Conservation (phyloP, 2,888 invertebrate genomes). For the Thecophora atra region DNA sequence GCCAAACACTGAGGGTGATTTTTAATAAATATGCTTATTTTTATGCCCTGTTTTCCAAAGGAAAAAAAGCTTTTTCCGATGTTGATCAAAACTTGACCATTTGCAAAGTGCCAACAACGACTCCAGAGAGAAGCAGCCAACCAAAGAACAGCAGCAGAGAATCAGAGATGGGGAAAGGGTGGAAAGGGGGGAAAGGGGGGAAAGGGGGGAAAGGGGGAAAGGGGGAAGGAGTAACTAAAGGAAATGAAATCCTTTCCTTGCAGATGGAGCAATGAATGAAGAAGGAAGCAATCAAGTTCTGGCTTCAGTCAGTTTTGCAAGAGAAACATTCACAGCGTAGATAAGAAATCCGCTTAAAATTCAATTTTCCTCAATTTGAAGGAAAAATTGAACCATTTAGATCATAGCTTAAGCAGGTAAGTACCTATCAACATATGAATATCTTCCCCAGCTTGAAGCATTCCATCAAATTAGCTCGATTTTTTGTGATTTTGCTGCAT, state of each 20-base stretch:
- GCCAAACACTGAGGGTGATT: slow-evolving; percentile 2
- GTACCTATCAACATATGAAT: too few relatives aligned
- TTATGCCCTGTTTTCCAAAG: neutral
- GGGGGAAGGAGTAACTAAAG: neutral
- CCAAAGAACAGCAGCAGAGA: neutral
- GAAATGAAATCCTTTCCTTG: neutral
- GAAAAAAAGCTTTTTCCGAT: neutral
- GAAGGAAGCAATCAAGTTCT: too few relatives aligned
- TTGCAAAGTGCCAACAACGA: neutral
- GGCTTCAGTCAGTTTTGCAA: too few relatives aligned
- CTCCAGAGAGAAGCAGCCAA: slow-evolving; percentile 3
- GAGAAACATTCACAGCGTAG: too few relatives aligned
- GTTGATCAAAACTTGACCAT: neutral
- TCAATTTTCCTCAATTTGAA: too few relatives aligned
- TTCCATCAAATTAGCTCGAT: too few relatives aligned
- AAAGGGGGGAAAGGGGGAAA: neutral
- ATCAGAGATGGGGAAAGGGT: neutral
- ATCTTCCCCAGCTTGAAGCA: too few relatives aligned
- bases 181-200: neutral
- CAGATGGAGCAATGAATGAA: too few relatives aligned
- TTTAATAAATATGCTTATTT: slow-evolving; percentile 1
- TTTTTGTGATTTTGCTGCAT: too few relatives aligned
- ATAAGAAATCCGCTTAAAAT: too few relatives aligned
- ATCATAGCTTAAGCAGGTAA: too few relatives aligned
- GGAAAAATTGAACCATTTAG: too few relatives aligned